Evolutionary conservation across 2,888 invertebrate genomes (phyloP).

Genomic region (Clanis bilineata): DNA sequence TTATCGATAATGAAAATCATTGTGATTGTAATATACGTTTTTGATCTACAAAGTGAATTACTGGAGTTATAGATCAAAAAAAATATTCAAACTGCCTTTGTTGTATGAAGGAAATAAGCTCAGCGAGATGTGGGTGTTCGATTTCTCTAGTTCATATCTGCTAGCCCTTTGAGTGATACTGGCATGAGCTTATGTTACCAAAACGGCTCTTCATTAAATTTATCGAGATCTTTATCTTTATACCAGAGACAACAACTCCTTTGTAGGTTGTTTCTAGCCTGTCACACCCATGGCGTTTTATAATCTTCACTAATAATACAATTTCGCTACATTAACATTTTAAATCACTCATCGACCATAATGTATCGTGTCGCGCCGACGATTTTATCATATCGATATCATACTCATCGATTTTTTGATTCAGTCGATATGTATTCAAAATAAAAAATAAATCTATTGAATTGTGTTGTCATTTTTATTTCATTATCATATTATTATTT

Average conservation of each 20-base stretch:
- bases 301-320: not conserved
- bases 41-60: not conserved
- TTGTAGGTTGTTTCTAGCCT: not conserved
- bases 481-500: not conserved
- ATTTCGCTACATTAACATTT: not conserved
- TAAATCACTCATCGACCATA: not conserved
- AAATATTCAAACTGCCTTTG: too few species aligned
- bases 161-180: too few species aligned
- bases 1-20: not conserved
- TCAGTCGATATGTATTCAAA: not conserved
- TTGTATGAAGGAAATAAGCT: not conserved
- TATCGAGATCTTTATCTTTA: not conserved
- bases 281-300: not conserved
- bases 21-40: not conserved
- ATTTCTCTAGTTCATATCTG: too few species aligned
- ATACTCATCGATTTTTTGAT: not conserved
- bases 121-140: too few species aligned
- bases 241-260: not conserved
- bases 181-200: too few species aligned
- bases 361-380: conserved; percentile 32
- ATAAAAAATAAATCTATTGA: too few species aligned
- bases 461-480: not conserved
- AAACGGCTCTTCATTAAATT: too few species aligned
- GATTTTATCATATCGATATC: not conserved
- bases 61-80: too few species aligned